Base-by-base conservation (phyloP, 2,113 vertebrate genomes). In the Ploceus nigricollis region DNA sequence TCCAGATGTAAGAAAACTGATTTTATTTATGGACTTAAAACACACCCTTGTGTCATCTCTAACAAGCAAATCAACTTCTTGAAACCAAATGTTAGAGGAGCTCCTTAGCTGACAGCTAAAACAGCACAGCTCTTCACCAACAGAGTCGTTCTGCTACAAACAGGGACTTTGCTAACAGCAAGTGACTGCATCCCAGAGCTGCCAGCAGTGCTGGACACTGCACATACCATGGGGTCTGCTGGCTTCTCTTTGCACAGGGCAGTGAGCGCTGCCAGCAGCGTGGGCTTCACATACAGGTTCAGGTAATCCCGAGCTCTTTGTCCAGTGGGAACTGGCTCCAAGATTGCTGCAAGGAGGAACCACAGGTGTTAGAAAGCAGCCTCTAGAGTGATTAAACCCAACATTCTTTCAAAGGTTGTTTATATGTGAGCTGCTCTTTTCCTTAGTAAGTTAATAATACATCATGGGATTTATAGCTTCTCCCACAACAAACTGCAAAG, bases 221-320 rank as follows among this genome's bases (percentile, higher is more conserved):
- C 76, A 98, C 99, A 35, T 98, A 99, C 99, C 91, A 98, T 97
- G 22, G 99, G 99, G 71, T 99, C 98, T 64, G 88, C 93, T 61
- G 99, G 99, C 96, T 99, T 99, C 87, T 97, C 97, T 66, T 98
- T 99, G 97, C 99, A 99, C 91, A 99, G 98, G 6, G 99, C 98
- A 17, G 98, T 98, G 80, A 99, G 99, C 94, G 99, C 99, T 18
- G 85, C 92, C 8, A 99, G 96, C 60, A 99, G 96, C 2, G 98
- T 99, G 45, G 99, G 98, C 70, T 96, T 99, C 23, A 99, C 97
- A 25, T 97, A 97, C 42, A 96, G 97, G 94, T 96, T 98, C 95
- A 99, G 87, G 97, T 99, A 99, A 95, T 99, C 98, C 72, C 97
- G 97, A 21, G 98, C 98, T 94, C 97, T 97, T 50, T 98, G 97